phyloP scores from a whole-genome alignment of 2,888 invertebrate genomes.

The Polyommatus iphigenia region DNA sequence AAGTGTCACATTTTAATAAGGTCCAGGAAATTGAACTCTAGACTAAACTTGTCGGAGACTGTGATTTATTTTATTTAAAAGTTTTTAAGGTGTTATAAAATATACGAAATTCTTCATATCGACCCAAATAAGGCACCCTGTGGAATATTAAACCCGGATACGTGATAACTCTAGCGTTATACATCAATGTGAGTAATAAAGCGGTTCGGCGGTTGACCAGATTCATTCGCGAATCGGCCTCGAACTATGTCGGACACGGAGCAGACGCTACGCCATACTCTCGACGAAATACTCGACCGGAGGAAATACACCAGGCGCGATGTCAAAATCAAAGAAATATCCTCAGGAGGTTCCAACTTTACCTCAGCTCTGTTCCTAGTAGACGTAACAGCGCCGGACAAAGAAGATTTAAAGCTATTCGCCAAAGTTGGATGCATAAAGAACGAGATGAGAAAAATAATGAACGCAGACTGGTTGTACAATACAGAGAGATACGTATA shows the following conservation, averaged over 20 bases:
- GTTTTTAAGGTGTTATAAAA: no score
- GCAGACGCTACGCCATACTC: conserved; percentile 41
- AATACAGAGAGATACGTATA: conserved; percentile 54
- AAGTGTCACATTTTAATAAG: no score
- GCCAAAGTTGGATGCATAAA: conserved; percentile 52
- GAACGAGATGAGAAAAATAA: conserved; percentile 47
- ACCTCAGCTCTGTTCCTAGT: conserved; percentile 51
- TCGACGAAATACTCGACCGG: conserved; percentile 49
- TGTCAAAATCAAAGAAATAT: conserved; percentile 46
- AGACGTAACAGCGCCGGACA: conserved; percentile 44
- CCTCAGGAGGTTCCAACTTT: conserved; percentile 56
- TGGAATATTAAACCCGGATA: background rate
- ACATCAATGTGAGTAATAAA: conserved; percentile 13
- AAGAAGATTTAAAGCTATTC: conserved; percentile 45
- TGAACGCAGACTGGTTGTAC: conserved; percentile 47
- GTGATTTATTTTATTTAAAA: no score
- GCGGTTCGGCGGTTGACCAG: background rate
- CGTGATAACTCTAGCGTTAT: conserved; percentile 7
- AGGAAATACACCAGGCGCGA: conserved; percentile 45
- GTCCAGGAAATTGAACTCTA: no score
- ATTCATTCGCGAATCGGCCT: conserved; percentile 31
- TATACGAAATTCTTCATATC: background rate
- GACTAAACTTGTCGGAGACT: no score
- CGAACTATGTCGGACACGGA: conserved; percentile 49
- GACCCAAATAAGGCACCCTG: background rate